Base-by-base conservation (phyloP, 2,797 vertebrate species). In the Kryptolebias ocellatus region DNA sequence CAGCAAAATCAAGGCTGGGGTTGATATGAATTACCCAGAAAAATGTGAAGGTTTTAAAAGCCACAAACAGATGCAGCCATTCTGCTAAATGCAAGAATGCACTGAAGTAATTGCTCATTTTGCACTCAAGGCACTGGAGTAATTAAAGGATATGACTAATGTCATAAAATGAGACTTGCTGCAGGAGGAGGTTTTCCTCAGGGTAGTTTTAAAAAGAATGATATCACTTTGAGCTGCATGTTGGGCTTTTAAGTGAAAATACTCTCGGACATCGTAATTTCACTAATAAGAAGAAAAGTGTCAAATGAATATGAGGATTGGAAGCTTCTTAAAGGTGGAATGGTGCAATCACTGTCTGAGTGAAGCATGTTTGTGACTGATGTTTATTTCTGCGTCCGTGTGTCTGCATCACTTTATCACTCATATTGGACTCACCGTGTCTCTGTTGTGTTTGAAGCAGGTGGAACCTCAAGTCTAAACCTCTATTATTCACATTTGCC, bases 101-200 rank as follows among this genome's bases (percentile, higher is more conserved):
- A 76, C 66, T 73, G 63, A 80, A 82, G 67, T 86, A 87, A 89
- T 74, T 77, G 79, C 85, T 88, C 78, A 77, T 83, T 81, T 82
- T 74, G 64, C 79, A 82, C 83, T n/a, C 51, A 79, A 72, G 81
- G 83, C 80, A 20, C 55, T 70, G 54, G 60, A 72, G 84, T 87
- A 87, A 90, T 88, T 87, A 89, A 87, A 78, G 73, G 56, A 85
- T 70, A 76, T 88, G 84, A 91, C 83, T 83, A 80, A 90, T 85
- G 70, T 79, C 75, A 71, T 80, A 64, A 87, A 88, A 84, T 67
- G 54, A 78, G 72, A 68, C 74, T 86, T 81, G 64, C 76, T 62
- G 71, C 64, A 17, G 34, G 76, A 61, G 74, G 34, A 78, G 24
- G 45, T 76, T 87, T 83, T 74, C 70, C 72, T 87, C 28, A 37